phyloP scores from a whole-genome alignment of 2,888 invertebrate species.

The Electrophaes corylata region DNA sequence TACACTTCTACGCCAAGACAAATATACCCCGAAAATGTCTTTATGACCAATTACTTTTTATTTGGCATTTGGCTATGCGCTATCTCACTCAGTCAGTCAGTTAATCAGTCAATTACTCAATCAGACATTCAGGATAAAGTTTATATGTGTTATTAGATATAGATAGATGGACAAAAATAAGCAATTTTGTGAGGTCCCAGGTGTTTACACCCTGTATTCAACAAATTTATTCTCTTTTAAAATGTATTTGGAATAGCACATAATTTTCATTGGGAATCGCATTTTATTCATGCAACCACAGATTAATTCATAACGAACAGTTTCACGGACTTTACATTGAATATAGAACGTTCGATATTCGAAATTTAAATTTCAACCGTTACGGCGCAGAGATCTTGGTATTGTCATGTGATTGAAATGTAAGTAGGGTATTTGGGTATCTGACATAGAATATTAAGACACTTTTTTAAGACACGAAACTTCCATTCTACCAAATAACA shows the following conservation, averaged over 20 bases:
- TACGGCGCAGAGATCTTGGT: slow-evolving; percentile 44
- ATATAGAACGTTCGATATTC: slow-evolving; percentile 57
- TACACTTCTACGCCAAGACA: too few relatives aligned
- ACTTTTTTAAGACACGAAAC: background rate
- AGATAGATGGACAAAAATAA: too few relatives aligned
- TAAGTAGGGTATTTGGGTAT: background rate
- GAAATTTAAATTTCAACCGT: slow-evolving; percentile 67
- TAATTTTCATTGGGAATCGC: too few relatives aligned
- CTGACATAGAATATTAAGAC: background rate
- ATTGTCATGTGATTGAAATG: background rate
- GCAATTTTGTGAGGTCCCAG: too few relatives aligned
- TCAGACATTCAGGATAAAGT: too few relatives aligned
- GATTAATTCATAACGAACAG: slow-evolving; percentile 40
- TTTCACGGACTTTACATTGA: slow-evolving; percentile 54
- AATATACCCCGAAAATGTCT: too few relatives aligned
- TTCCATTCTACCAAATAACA: too few relatives aligned
- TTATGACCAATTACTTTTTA: too few relatives aligned
- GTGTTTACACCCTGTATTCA: background rate
- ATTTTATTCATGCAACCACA: slow-evolving; percentile 7
- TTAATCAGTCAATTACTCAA: too few relatives aligned
- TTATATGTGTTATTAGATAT: too few relatives aligned
- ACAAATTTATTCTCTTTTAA: background rate
- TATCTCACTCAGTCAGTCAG: too few relatives aligned
- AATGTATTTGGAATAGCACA: slow-evolving; percentile 18
- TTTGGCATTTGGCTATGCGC: too few relatives aligned